Evolutionary conservation across 2,888 invertebrate genomes (phyloP).

Genomic region (Standfussiana lucernea): DNA sequence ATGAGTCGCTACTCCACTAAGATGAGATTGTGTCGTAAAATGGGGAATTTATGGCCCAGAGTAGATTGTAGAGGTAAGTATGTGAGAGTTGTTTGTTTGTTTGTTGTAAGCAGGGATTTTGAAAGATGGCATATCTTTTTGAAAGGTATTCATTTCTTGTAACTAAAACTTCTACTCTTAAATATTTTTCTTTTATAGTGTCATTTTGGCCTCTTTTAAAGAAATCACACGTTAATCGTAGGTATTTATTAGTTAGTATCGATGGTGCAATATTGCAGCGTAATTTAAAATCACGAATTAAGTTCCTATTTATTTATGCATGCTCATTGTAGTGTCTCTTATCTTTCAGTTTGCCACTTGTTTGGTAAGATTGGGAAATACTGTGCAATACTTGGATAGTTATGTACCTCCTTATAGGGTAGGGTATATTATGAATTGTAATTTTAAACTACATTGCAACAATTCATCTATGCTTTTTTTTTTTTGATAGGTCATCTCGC

Average conservation of each 20-base stretch:
- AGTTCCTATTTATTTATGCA: not conserved
- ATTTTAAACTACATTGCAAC: not conserved
- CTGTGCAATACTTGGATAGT: not conserved
- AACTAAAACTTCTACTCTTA: not conserved
- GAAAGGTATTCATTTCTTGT: not conserved
- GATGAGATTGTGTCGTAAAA: slow-evolving; percentile 43
- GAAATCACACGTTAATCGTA: not conserved
- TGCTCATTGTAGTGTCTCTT: not conserved
- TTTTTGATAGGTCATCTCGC: no score
- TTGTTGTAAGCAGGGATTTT: slow-evolving; percentile 1
- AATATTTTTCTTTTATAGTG: no score
- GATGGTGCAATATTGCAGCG: not conserved
- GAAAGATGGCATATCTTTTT: not conserved
- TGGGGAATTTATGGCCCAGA: slow-evolving; percentile 20
- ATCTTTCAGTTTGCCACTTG: slow-evolving; percentile 8
- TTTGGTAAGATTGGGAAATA: not conserved
- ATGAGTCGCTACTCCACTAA: slow-evolving; percentile 1
- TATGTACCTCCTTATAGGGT: no score
- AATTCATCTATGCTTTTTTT: not conserved
- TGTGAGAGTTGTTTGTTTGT: no score
- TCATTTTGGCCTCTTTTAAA: not conserved
- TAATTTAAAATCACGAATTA: not conserved
- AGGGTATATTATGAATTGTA: not conserved
- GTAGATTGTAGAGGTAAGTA: not conserved
- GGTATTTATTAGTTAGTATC: not conserved